Conservation (phyloP, 2,797 vertebrate genomes). For the Dipus sagitta region DNA sequence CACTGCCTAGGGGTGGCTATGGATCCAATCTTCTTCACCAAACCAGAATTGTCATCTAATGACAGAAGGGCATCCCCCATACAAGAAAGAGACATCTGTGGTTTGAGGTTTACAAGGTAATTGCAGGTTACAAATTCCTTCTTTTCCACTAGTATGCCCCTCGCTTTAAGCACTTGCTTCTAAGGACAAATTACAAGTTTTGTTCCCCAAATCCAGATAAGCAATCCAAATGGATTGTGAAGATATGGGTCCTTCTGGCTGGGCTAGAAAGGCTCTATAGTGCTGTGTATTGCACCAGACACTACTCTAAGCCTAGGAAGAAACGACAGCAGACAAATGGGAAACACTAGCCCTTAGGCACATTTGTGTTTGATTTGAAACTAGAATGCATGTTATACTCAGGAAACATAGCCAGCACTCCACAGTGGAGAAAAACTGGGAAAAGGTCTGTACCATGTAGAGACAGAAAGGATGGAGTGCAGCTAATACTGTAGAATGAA, state of each 20-base stretch:
- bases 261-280: not conserved
- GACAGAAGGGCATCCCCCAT: slow-evolving; percentile 29
- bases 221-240: not conserved
- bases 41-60: slow-evolving; percentile 11
- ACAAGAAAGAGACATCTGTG: slow-evolving; percentile 37
- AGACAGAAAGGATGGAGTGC: not conserved
- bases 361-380: slow-evolving; percentile 19
- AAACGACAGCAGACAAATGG: not conserved
- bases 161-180: slow-evolving; percentile 41
- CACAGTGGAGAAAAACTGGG: not conserved
- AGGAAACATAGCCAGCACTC: slow-evolving; percentile 9
- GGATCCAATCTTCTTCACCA: slow-evolving; percentile 25
- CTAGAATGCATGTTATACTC: not conserved
- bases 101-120: slow-evolving; percentile 66
- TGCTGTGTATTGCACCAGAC: not conserved
- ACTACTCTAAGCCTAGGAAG: not conserved
- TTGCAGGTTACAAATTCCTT: slow-evolving; percentile 31
- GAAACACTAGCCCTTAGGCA: not conserved
- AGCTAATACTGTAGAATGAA: slow-evolving; percentile 30
- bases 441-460: not conserved
- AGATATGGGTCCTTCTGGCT: not conserved
- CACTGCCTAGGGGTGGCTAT: not conserved
- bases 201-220: not conserved
- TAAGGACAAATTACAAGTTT: slow-evolving; percentile 17
- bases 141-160: slow-evolving; percentile 23